phyloP scores from a whole-genome alignment of 2,888 invertebrate genomes.

The Drosophila ustulata region DNA sequence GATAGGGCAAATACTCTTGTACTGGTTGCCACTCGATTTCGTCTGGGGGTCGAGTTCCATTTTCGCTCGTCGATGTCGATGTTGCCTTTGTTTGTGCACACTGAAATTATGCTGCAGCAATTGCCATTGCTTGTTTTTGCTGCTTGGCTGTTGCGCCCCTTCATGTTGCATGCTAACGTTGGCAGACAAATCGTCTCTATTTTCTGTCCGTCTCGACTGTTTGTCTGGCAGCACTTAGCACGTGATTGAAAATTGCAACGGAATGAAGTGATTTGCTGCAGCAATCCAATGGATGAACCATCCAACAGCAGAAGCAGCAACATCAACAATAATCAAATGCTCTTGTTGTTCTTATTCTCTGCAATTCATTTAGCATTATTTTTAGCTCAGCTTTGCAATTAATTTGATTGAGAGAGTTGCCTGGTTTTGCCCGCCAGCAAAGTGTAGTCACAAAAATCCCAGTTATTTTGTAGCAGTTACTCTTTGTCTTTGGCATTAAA shows the following conservation, averaged over 20 bases:
- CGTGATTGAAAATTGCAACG: conserved; percentile 80
- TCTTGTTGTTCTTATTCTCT: conserved; percentile 53
- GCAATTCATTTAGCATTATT: conserved; percentile 46
- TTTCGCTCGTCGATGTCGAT: conserved; percentile 32
- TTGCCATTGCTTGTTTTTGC: conserved; percentile 33
- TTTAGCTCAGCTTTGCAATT: conserved; percentile 34
- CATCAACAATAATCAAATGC: conserved; percentile 6
- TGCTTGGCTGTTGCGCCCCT: conserved; percentile 28
- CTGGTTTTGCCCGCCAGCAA: conserved; percentile 13
- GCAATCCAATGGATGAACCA: conserved; percentile 30
- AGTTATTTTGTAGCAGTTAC: conserved; percentile 44
- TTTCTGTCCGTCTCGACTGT: conserved; percentile 43
- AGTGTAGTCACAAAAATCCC: conserved; percentile 17
- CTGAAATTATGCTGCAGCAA: conserved; percentile 67
- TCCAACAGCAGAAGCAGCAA: conserved; percentile 1
- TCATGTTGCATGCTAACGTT: conserved; percentile 63
- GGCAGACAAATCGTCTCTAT: conserved; percentile 72
- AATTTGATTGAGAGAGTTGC: conserved; percentile 50
- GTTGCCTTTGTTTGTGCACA: conserved; percentile 58
- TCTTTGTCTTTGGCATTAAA: conserved; percentile 74
- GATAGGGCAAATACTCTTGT: conserved; percentile 76
- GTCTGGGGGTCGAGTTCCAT: conserved; percentile 40
- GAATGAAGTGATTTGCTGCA: conserved; percentile 75
- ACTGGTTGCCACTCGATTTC: conserved; percentile 69
- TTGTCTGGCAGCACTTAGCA: conserved; percentile 77